phyloP scores from a whole-genome alignment of 2,888 invertebrate species.

The Thelaira solivaga region DNA sequence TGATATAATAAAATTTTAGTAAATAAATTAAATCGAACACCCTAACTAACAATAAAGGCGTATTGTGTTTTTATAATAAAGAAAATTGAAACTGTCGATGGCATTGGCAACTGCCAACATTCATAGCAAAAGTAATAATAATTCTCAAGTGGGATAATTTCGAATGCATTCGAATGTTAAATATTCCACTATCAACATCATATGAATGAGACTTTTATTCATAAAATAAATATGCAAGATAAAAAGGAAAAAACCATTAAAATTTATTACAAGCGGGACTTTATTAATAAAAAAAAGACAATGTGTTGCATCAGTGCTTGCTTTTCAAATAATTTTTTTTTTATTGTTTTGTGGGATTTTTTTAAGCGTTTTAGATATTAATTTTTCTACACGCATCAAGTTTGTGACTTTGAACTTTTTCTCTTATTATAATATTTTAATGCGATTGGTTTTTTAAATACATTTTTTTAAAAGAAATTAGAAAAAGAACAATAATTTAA shows the following conservation, averaged over 20 bases:
- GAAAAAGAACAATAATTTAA: too few species aligned
- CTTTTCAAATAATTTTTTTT: neutral
- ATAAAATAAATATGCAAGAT: neutral
- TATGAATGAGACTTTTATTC: neutral
- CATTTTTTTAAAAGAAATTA: too few species aligned
- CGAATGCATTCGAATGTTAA: slow-evolving; percentile 3
- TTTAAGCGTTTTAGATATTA: too few species aligned
- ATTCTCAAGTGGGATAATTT: slow-evolving; percentile 48
- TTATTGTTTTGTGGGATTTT: neutral
- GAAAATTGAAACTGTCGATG: neutral
- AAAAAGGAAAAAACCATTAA: neutral
- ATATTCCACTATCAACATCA: slow-evolving; percentile 6
- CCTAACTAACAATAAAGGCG: neutral
- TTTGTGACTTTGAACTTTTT: too few species aligned
- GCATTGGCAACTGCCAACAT: neutral
- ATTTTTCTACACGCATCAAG: too few species aligned
- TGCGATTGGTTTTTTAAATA: too few species aligned
- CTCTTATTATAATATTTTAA: too few species aligned
- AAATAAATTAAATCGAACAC: neutral
- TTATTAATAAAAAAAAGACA: neutral
- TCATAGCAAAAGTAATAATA: slow-evolving; percentile 12
- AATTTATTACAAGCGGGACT: slow-evolving; percentile 12
- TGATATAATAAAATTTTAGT: neutral
- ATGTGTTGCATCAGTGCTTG: neutral
- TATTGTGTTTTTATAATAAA: neutral